phyloP scores from a whole-genome alignment of 2,797 vertebrate species.

The Capromys pilorides region DNA sequence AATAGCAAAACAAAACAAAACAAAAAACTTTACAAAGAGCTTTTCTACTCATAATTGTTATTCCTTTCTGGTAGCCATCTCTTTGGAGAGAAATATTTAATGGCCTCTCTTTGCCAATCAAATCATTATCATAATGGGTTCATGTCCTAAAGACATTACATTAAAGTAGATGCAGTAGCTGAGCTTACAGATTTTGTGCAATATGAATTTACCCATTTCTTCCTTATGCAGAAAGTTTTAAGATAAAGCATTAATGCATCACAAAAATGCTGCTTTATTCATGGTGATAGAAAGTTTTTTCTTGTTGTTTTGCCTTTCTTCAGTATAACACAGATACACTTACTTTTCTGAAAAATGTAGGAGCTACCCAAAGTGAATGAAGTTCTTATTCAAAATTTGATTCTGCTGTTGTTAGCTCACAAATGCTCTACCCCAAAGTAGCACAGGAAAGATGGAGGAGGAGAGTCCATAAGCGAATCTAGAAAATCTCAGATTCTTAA shows the following conservation, averaged over 20 bases:
- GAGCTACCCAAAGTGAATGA: not conserved
- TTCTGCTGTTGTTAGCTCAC: not conserved
- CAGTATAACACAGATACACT: not conserved
- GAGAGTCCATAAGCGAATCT: too few species aligned
- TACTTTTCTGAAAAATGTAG: not conserved
- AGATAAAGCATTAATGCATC: slow-evolving; percentile 41
- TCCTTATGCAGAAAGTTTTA: slow-evolving; percentile 58
- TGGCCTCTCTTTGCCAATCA: slow-evolving; percentile 77
- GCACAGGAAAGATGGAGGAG: not conserved
- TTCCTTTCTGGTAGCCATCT: slow-evolving; percentile 61
- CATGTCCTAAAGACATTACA: slow-evolving; percentile 75
- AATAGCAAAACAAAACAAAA: slow-evolving; percentile 18
- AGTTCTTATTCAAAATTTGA: not conserved
- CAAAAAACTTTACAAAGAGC: slow-evolving; percentile 33
- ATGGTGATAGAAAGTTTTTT: slow-evolving; percentile 32
- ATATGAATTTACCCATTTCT: slow-evolving; percentile 60
- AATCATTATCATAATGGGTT: slow-evolving; percentile 79
- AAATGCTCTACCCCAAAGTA: not conserved
- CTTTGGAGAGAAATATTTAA: slow-evolving; percentile 75
- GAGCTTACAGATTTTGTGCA: slow-evolving; percentile 76
- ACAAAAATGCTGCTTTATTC: slow-evolving; percentile 50
- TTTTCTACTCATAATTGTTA: slow-evolving; percentile 22
- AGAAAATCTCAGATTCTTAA: too few species aligned
- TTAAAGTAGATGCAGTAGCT: slow-evolving; percentile 61
- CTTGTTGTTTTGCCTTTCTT: not conserved